Base-by-base conservation (phyloP, 2,113 vertebrate genomes). In the Sinocyclocheilus grahami region DNA sequence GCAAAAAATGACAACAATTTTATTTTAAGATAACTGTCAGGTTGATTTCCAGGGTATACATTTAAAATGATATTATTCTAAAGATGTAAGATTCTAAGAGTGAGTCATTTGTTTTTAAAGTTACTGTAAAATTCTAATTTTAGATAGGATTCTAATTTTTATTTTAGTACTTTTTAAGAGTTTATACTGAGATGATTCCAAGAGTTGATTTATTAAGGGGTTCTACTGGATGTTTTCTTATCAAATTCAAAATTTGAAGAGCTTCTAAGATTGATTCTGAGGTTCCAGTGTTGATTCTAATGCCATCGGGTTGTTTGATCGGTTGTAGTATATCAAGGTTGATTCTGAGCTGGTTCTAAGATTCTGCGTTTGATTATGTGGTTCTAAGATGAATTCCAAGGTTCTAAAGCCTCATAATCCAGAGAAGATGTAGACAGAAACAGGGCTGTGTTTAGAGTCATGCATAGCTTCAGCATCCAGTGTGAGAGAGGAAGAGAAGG, bases 401-500 rank as follows among this genome's bases (percentile, higher is more conserved):
- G 51, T 39, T 62, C 30, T 39, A 42, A 80, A 62, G 33, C 22
- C 20, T 79, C 12, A 39, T 3, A 39, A n/a, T 39, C 18, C 2
- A 75, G 39, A 79, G 58, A 75, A 55, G 24, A 78, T 4, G 76
- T 10, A 9, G 58, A 60, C 27, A 9, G 20, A 22, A 60, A 60
- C 58, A 22, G 55, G 55, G 55, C 18, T 18, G 53, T 58, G 55
- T 58, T 58, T 22, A 20, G 18, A 58, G 58, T 2, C 58, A 12
- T 16, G 39, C 39, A 16, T 24, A 22, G 22, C 55, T 48, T 46
- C 16, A 85, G 84, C 77, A 78, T 51, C 24, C 14, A 84, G 82
- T 37, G 84, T 82, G 78, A 22, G 72, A 42, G 69, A 82, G 65
- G 82, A 81, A 76, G 82, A 85, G 86, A 67, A 83, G 58, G 33